These are phyloP conservation scores for Prionace glauca DNA, from an alignment of 2,797 vertebrate species.

Conservation along the genomic window DNA sequence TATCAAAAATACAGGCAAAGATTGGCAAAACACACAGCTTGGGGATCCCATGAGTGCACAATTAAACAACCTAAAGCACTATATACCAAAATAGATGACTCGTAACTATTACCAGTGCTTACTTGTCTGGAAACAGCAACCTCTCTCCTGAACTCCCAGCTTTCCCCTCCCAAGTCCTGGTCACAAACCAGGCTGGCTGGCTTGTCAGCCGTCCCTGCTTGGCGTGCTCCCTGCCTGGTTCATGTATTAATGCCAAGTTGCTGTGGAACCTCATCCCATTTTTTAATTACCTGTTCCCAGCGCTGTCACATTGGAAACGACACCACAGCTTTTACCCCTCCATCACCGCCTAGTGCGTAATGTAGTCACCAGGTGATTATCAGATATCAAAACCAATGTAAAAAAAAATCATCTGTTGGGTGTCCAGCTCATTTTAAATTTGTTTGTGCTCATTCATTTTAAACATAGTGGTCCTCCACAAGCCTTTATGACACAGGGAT, in stretches of 20 bases:
- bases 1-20: not conserved
- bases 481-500: slow-evolving; percentile 88
- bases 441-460: slow-evolving; percentile 21
- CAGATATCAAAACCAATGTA: not conserved
- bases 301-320: not conserved
- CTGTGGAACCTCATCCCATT: not conserved
- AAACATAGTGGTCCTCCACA: slow-evolving; percentile 72
- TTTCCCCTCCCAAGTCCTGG: not conserved
- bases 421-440: not conserved
- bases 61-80: not conserved
- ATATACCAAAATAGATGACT: not conserved
- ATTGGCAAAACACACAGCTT: not conserved
- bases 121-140: not conserved
- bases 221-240: not conserved
- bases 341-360: not conserved
- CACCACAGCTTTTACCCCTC: too few species aligned
- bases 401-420: not conserved
- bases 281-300: not conserved
- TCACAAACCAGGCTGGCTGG: not conserved
- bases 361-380: not conserved
- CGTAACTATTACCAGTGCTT: not conserved
- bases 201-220: not conserved
- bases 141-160: too few species aligned
- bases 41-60: not conserved
- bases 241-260: not conserved